Conservation (phyloP, 2,888 invertebrate species). For the Harmothoe impar region DNA sequence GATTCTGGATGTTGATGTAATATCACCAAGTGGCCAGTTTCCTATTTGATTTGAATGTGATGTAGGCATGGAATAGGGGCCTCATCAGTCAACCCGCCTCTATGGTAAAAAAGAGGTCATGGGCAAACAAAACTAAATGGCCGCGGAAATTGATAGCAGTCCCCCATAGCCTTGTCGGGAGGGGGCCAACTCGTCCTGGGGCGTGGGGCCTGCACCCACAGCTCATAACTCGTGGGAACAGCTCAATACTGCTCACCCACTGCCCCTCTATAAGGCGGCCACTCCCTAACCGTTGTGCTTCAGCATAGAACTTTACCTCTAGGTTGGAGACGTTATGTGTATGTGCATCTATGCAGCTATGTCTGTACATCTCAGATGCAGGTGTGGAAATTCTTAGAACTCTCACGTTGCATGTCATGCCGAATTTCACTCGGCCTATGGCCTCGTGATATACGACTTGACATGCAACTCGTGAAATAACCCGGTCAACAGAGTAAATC, state of each 20-base stretch:
- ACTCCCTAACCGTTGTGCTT: neutral
- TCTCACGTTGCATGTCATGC: too few species aligned
- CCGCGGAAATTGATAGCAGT: neutral
- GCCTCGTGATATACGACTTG: too few species aligned
- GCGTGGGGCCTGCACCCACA: neutral
- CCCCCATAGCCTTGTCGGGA: slow-evolving; percentile 3
- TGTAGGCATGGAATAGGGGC: neutral
- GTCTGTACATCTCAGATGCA: too few species aligned
- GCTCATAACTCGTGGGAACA: neutral
- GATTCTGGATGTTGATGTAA: slow-evolving; percentile 21
- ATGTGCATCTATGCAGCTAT: too few species aligned
- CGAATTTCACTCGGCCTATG: too few species aligned
- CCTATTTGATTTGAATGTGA: slow-evolving; percentile 50
- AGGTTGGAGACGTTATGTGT: too few species aligned
- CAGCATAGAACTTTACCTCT: too few species aligned
- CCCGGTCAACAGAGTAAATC: too few species aligned
- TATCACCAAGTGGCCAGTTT: slow-evolving; percentile 34
- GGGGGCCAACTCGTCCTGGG: neutral
- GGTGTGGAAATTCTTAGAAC: too few species aligned
- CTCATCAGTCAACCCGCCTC: slow-evolving; percentile 17
- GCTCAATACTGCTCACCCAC: neutral
- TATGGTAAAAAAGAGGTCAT: neutral
- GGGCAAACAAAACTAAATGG: slow-evolving; percentile 28
- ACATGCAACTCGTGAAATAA: too few species aligned
- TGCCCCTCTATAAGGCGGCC: neutral